Evolutionary conservation across 2,113 vertebrate genomes (phyloP), one percentile per base, ranked within the genome.

Genomic region (Podiceps cristatus): DNA sequence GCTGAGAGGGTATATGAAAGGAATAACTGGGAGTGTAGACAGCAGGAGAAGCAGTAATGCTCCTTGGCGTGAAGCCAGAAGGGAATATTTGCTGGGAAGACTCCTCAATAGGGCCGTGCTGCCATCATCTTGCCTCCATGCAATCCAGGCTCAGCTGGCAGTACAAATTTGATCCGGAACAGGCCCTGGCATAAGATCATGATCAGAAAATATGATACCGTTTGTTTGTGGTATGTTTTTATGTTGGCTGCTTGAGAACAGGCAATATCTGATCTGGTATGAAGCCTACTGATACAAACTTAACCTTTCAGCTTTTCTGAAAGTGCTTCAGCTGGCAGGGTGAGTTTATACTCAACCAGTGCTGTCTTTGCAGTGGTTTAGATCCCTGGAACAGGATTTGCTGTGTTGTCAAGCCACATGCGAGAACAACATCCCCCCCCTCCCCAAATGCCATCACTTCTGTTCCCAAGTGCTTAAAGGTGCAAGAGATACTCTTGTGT

Each of bases 1-100:
- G 95, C 94, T 97, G 95, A 95, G 72, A 76, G 88, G 68, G 45
- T 82, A 14, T 79, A 85, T 94, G 93, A 97, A 96, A 97, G 89
- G 74, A 94, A 59, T 91, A 78, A 79, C 83, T 37, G 69, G 78
- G 66, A 75, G 31, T 10, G 50, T 44, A 94, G 96, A 60, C 88
- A 89, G 94, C 74, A 71, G 75, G 37, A 90, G 86, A 74, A 91
- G 72, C 69, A 69, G 81, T 95, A 96, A 93, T 90, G 83, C 53
- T 82, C 42, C 71, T 82, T 95, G 94, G 95, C 93, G n/a, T 0
- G 0, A 31, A 72, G 94, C 96, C 92, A 96, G 83, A 49, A 84
- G 35, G 53, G 86, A 95, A 15, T 90, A 64, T 85, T 78, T 67
- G 7, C 84, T 78, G 77, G 67, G 49, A 50, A 90, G 89, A 50